phyloP scores from a whole-genome alignment of 2,113 vertebrate species.

The Actenoides hombroni region DNA sequence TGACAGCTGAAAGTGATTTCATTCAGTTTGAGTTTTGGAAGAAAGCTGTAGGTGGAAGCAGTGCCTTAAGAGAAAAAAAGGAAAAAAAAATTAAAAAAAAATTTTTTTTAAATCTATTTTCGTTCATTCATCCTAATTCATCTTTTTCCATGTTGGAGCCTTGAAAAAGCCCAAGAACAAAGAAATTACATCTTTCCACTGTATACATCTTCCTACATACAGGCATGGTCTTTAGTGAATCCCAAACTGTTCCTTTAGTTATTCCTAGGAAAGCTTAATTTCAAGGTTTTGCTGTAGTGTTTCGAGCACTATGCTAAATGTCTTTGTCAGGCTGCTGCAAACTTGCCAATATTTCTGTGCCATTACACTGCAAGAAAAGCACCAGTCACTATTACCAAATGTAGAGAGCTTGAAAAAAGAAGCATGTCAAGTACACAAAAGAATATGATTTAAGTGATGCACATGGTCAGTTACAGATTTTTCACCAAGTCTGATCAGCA shows the following conservation, averaged over 20 bases:
- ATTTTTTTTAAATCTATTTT: neutral
- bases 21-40: slow-evolving; percentile 37
- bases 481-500: neutral
- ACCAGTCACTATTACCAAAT: neutral
- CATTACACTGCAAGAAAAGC: neutral
- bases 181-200: neutral
- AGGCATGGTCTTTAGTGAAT: neutral
- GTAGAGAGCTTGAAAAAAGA: neutral
- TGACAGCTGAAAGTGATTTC: neutral
- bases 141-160: neutral
- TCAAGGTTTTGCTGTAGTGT: neutral
- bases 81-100: neutral
- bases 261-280: neutral
- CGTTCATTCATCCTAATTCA: slow-evolving; percentile 13
- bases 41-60: slow-evolving; percentile 29
- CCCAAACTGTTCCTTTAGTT: neutral
- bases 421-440: neutral
- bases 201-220: neutral
- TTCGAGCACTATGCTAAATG: neutral
- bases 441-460: neutral
- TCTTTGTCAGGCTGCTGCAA: neutral
- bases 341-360: neutral
- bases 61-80: slow-evolving; percentile 1
- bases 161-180: neutral
- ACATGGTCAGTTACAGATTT: neutral